Evolutionary conservation across 2,113 vertebrate species (phyloP).

Genomic region (Lagopus muta): DNA sequence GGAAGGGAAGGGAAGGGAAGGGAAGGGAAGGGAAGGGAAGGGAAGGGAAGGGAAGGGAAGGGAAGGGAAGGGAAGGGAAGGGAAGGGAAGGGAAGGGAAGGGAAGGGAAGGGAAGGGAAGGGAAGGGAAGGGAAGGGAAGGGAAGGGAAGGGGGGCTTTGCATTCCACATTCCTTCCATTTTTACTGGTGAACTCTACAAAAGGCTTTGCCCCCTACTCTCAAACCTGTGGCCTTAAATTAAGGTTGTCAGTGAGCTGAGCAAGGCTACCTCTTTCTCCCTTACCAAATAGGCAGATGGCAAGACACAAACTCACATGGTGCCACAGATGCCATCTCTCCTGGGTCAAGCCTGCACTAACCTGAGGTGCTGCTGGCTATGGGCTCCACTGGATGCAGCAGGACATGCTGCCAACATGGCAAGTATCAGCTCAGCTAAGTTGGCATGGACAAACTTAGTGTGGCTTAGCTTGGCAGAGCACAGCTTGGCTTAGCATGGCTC

Average conservation of each 20-base stretch:
- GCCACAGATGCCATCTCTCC: neutral
- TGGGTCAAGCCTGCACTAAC: neutral
- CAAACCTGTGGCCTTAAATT: neutral
- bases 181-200: neutral
- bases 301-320: neutral
- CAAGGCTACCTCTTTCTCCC: neutral
- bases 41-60: neutral
- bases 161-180: neutral
- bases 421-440: neutral
- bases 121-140: neutral
- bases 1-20: neutral
- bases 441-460: neutral
- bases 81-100: too few relatives aligned
- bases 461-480: too few relatives aligned
- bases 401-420: neutral
- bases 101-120: too few relatives aligned
- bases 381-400: too few relatives aligned
- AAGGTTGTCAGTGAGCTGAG: rapidly evolving
- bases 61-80: neutral
- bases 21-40: too few relatives aligned
- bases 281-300: neutral
- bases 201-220: neutral
- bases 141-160: too few relatives aligned
- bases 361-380: neutral
- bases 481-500: too few relatives aligned